Evolutionary conservation across 2,888 invertebrate species (phyloP), one percentile per base, ranked within the genome.

Genomic region (Escarpia spicata): DNA sequence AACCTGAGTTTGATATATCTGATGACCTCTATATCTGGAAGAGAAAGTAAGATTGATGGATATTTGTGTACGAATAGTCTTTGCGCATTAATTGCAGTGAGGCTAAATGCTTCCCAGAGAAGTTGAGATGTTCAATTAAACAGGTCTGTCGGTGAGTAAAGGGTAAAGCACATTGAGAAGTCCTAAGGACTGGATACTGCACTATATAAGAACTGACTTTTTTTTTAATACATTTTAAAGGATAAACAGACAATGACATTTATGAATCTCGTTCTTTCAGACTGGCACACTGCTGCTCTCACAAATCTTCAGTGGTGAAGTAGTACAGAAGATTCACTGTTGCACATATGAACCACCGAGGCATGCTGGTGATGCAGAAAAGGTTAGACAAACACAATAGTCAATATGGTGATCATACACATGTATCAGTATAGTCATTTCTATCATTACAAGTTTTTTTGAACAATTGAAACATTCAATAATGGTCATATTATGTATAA

Each of bases 261-360:
- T 2, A 45, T 92, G 52, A 26, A n/a, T 43, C 2, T 91, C 4
- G 43, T 91, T 91, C 43, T 91, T 91, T 15, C 94, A 97, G 97
- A 98, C 97, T 94, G 98, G 98, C 31, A 97, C 98, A 93, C 97
- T 98, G 93, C 97, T 99, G 91, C 97, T 98, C 90, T 97, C 98
- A 91, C 99, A 99, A 96, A 98, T 98, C 95, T 97, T 98, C 93
- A 98, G 99, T 95, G 98, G 98, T 95, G 98, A 98, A 95, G 97
- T 98, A 12, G 98, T 99, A 26, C 96, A 97, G 92, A 97, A 97
- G 94, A 97, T 99, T 93, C 98, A 98, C 96, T 98, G 98, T 95
- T 98, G 98, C 93, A 97, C 97, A 0, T 97, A 97, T 95, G 97
- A 97, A 93, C 97, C 96, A 26, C 95, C 96, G 26, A 94, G 96